Conservation (phyloP, 2,113 vertebrate species). For the human (Homo sapiens) region GRCh38 chrX:125073501-125074000, state of each 20-base stretch:
- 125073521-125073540: background rate
- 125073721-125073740: slow-evolving; percentile 55
- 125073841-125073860: slow-evolving; percentile 59
- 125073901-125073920: slow-evolving; percentile 64
- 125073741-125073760: slow-evolving; percentile 52
- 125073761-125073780: slow-evolving; percentile 62
- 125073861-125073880: slow-evolving; percentile 75
- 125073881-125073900: slow-evolving; percentile 72
- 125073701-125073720: background rate
- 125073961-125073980: slow-evolving; percentile 68
- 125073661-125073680: slow-evolving; percentile 49
- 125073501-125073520: background rate
- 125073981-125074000: slow-evolving; percentile 73
- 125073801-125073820: slow-evolving; percentile 41
- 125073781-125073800: slow-evolving; percentile 49
- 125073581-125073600: slow-evolving; percentile 29
- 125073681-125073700: background rate
- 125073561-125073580: background rate
- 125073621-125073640: slow-evolving; percentile 30
- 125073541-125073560: slow-evolving; percentile 58
- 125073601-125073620: slow-evolving; percentile 49
- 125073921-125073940: slow-evolving; percentile 70
- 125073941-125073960: slow-evolving; percentile 65
- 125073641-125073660: slow-evolving; percentile 31
- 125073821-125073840: background rate